phyloP scores from a whole-genome alignment of 2,797 vertebrate species.

The Chloroceryle amazona region DNA sequence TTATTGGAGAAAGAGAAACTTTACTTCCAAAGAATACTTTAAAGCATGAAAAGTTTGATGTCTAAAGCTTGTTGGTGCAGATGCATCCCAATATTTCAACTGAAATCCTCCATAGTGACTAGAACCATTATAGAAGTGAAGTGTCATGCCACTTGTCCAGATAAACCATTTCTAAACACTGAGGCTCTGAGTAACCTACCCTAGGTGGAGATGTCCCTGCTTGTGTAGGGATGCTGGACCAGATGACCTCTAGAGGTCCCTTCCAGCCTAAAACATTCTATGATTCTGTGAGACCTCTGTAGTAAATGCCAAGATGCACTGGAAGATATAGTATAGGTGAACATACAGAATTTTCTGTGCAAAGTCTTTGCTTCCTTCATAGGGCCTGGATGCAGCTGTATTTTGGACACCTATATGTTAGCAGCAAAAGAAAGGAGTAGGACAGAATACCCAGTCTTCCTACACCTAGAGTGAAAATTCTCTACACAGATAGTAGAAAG shows the following conservation, averaged over 20 bases:
- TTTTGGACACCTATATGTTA: background rate
- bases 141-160: background rate
- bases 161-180: background rate
- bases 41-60: background rate
- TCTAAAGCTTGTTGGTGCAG: background rate
- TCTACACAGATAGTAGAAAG: background rate
- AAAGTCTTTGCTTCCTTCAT: background rate
- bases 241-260: too few species aligned
- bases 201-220: too few species aligned
- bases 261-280: too few species aligned
- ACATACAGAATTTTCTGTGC: background rate
- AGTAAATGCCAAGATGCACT: background rate
- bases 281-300: background rate
- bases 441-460: background rate
- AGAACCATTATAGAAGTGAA: background rate
- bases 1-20: background rate
- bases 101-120: background rate
- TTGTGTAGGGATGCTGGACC: too few species aligned
- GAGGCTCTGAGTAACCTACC: too few species aligned
- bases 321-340: background rate
- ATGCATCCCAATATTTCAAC: background rate
- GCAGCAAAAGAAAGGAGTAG: background rate
- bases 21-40: background rate
- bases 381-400: background rate
- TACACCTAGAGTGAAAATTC: background rate